Evolutionary conservation across 2,888 invertebrate genomes (phyloP).

Genomic region (Folsomia candida): DNA sequence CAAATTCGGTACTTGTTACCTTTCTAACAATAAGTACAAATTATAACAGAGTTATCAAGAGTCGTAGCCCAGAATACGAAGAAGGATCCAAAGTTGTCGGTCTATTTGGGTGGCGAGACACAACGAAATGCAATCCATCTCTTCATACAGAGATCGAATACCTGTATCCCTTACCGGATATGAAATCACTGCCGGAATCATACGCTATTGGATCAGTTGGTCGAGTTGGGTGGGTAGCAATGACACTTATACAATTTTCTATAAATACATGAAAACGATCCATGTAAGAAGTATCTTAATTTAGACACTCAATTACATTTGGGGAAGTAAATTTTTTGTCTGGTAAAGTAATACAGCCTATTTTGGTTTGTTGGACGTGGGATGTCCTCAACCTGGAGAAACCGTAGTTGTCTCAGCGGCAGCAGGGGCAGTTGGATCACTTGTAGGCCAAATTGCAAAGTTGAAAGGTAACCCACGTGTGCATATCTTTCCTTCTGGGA

Average conservation of each 20-base stretch:
- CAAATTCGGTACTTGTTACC: no score
- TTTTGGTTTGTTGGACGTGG: conserved; percentile 70
- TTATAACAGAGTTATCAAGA: conserved; percentile 63
- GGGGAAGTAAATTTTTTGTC: neutral
- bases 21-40: no score
- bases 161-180: conserved; percentile 58
- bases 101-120: conserved; percentile 69
- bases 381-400: conserved; percentile 68
- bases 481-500: no score
- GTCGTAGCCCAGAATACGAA: conserved; percentile 64
- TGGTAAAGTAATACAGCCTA: conserved; percentile 66
- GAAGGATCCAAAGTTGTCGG: conserved; percentile 65
- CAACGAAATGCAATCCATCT: conserved; percentile 58
- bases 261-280: neutral
- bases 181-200: conserved; percentile 63
- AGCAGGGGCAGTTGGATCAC: conserved; percentile 76
- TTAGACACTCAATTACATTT: neutral
- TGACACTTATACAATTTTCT: conserved; percentile 45
- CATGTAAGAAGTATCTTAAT: neutral
- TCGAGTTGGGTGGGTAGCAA: conserved; percentile 76
- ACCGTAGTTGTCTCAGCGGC: conserved; percentile 70
- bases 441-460: conserved; percentile 76
- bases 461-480: conserved; percentile 64
- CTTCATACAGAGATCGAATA: conserved; percentile 33
- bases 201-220: conserved; percentile 67